Evolutionary conservation across 2,888 invertebrate genomes (phyloP).

Genomic region (Osedax fenrisi): DNA sequence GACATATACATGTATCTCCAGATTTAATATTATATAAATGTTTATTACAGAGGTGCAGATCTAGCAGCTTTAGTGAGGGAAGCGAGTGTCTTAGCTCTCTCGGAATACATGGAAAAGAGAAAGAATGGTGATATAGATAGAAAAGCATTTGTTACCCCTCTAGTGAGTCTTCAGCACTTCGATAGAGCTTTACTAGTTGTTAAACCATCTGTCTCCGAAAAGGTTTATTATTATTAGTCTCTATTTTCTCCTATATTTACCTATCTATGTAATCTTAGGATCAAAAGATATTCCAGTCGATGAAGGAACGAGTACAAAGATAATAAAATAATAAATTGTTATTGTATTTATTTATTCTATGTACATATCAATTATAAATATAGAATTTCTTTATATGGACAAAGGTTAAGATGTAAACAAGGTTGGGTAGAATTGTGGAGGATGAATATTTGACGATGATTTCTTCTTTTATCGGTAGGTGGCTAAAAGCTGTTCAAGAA

Average conservation of each 20-base stretch:
- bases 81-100: conserved; percentile 69
- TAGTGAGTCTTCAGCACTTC: conserved; percentile 63
- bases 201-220: conserved; percentile 68
- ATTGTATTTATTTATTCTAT: too few relatives aligned
- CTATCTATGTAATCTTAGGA: background rate
- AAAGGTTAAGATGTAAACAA: too few relatives aligned
- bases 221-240: conserved; percentile 42
- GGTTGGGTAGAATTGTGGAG: too few relatives aligned
- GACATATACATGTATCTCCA: too few relatives aligned
- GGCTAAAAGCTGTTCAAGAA: too few relatives aligned
- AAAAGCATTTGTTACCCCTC: conserved; percentile 51
- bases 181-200: conserved; percentile 65
- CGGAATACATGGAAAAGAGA: conserved; percentile 58
- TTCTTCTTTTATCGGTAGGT: too few relatives aligned
- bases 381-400: too few relatives aligned
- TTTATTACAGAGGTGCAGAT: conserved; percentile 85
- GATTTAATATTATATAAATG: too few relatives aligned
- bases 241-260: background rate
- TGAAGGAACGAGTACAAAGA: background rate
- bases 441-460: too few relatives aligned
- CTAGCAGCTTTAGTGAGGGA: conserved; percentile 76
- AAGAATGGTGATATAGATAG: background rate
- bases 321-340: too few relatives aligned
- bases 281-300: background rate
- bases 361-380: too few relatives aligned